A percentile compares a stretch with the other conserved stretches of the same genome.
Evolutionary conservation across 2,888 invertebrate genomes (phyloP).

Genomic region (Erebia palarica): DNA sequence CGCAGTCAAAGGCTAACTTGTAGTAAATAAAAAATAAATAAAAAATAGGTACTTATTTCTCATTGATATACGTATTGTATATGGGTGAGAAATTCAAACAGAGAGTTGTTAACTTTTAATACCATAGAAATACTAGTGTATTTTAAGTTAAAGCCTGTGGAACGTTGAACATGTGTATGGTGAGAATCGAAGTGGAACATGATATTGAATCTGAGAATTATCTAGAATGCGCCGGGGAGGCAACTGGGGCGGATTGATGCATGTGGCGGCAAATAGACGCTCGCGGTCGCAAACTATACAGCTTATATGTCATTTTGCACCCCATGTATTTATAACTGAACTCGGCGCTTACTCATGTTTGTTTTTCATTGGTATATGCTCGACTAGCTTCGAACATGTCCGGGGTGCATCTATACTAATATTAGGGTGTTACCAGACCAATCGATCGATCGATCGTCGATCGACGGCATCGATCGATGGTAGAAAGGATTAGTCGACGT

Average conservation of each 20-base stretch:
- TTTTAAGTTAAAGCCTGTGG: constrained; percentile 3
- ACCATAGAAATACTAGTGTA: neutral
- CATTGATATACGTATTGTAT: no score
- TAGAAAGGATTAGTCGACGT: no score
- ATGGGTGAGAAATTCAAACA: no score
- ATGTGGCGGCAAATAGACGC: constrained; percentile 48
- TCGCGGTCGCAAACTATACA: constrained; percentile 28
- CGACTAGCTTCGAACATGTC: neutral
- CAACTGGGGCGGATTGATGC: constrained; percentile 42
- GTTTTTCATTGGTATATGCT: no score
- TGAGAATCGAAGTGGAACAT: constrained; percentile 13
- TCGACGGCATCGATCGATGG: no score
- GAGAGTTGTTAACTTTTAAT: neutral
- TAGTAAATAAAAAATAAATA: no score
- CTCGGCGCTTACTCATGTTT: neutral
- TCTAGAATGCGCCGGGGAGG: constrained; percentile 24
- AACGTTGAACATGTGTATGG: constrained; percentile 1
- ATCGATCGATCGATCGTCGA: no score
- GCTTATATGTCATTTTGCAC: constrained; percentile 25
- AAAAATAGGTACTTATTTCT: no score
- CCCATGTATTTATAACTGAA: constrained; percentile 1
- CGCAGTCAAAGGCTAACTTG: no score
- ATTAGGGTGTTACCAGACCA: no score
- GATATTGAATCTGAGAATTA: constrained; percentile 31
- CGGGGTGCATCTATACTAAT: neutral